Percentiles rank a stretch among this genome's conserved stretches.
phyloP scores from a whole-genome alignment of 2,113 vertebrate genomes.

The Paedocypris sp. region DNA sequence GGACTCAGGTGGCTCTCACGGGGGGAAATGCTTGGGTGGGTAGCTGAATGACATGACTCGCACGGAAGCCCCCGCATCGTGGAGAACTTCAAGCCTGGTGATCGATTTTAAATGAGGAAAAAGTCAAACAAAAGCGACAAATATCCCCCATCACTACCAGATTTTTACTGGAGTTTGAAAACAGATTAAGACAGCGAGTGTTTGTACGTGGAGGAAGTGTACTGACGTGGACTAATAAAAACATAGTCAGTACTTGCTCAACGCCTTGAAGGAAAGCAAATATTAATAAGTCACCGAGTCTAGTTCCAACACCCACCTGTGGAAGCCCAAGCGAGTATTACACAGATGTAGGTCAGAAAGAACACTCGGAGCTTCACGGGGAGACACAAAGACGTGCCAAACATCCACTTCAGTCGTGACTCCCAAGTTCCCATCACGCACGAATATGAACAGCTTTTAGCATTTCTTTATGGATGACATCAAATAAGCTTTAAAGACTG shows the following conservation, averaged over 20 bases:
- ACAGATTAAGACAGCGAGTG: too few species aligned
- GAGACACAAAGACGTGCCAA: too few species aligned
- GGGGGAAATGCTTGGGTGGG: neutral
- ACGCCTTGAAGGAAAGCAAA: constrained; percentile 3
- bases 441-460: too few species aligned
- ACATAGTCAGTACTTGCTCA: constrained; percentile 3
- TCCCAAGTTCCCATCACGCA: too few species aligned
- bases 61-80: too few species aligned
- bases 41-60: neutral
- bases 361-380: too few species aligned
- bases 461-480: too few species aligned
- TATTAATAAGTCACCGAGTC: constrained; percentile 19
- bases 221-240: neutral
- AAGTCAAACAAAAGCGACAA: too few species aligned
- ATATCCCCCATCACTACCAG: neutral
- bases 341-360: neutral
- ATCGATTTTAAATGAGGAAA: neutral
- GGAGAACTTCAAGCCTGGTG: too few species aligned
- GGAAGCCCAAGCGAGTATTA: neutral
- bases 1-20: neutral
- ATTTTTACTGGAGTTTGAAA: too few species aligned
- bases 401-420: too few species aligned
- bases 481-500: too few species aligned
- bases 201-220: neutral
- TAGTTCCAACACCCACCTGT: neutral